Conservation (phyloP, 64 coral and sea anemone genomes). For the Montipora capricornis region DNA sequence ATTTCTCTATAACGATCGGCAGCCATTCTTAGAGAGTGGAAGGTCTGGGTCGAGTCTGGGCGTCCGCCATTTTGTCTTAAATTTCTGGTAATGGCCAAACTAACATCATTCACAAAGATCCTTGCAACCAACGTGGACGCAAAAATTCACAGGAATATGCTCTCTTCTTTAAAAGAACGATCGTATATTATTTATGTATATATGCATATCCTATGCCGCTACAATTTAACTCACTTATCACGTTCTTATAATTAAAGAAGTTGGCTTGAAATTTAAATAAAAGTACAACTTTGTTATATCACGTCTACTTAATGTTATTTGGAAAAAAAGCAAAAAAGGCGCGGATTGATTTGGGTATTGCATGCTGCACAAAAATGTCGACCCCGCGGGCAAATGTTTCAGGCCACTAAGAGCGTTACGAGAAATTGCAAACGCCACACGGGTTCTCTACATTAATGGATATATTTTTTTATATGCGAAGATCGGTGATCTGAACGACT, state of each 20-base stretch:
- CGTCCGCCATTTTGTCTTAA: no score
- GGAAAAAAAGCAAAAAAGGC: not conserved
- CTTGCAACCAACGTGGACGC: not conserved
- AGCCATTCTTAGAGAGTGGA: no score
- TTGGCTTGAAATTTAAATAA: not conserved
- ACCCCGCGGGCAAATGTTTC: not conserved
- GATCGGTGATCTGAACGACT: no score
- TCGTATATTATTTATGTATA: not conserved
- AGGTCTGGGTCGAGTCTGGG: no score
- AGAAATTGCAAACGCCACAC: no score
- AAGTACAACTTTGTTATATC: not conserved
- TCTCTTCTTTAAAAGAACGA: not conserved
- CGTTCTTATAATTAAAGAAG: not conserved
- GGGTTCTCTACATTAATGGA: no score
- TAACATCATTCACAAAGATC: not conserved
- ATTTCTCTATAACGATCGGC: no score
- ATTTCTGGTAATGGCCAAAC: not conserved
- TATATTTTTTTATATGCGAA: no score
- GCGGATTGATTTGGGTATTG: not conserved
- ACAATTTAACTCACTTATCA: not conserved
- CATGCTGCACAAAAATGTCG: not conserved
- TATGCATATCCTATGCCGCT: not conserved
- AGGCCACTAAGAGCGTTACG: no score
- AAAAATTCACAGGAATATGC: not conserved
- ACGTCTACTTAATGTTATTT: not conserved